phyloP scores from a whole-genome alignment of 2,113 vertebrate species.

The Mus musculus region GRCm39 chr9:41033501-41034000 shows the following conservation, averaged over 20 bases:
- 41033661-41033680: background rate
- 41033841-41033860: background rate
- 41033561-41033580: background rate
- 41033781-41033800: background rate
- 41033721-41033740: slow-evolving; percentile 30
- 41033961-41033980: slow-evolving; percentile 7
- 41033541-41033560: background rate
- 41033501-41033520: background rate
- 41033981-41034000: background rate
- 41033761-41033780: background rate
- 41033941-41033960: slow-evolving; percentile 13
- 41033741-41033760: slow-evolving; percentile 4
- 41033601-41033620: background rate
- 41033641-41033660: background rate
- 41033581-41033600: background rate
- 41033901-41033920: background rate
- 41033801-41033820: background rate
- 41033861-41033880: slow-evolving; percentile 33
- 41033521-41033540: background rate
- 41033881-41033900: slow-evolving; percentile 31
- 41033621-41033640: background rate
- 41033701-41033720: slow-evolving; percentile 6
- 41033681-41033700: background rate
- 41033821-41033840: background rate
- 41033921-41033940: background rate